These are phyloP conservation scores for Eulemur rubriventer DNA, from an alignment of 2,797 vertebrate species.

Conservation along the genomic window DNA sequence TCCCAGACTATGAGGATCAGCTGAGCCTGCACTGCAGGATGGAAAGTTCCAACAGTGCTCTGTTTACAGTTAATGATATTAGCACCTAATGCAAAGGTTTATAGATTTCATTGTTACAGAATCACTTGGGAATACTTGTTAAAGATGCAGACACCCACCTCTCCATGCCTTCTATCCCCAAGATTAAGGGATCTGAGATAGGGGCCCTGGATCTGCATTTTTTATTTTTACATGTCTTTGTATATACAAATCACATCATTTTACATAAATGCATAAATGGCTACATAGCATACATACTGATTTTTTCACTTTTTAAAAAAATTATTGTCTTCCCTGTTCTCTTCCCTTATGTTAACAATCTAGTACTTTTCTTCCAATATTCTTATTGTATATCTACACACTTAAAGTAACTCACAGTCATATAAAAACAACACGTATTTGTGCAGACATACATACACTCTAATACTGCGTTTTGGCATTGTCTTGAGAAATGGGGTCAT, in stretches of 20 bases:
- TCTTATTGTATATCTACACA: neutral
- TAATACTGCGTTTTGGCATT: neutral
- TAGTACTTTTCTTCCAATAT: neutral
- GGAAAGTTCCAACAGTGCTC: conserved; percentile 50
- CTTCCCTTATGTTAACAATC: neutral
- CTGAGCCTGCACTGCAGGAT: conserved; percentile 23
- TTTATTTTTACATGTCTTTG: neutral
- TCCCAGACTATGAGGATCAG: conserved; percentile 47
- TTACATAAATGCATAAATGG: neutral
- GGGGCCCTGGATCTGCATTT: neutral
- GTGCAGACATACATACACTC: neutral
- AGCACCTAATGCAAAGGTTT: conserved; percentile 10
- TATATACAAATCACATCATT: neutral
- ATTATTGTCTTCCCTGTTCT: neutral
- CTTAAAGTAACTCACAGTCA: neutral
- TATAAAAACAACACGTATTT: neutral
- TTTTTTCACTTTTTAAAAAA: neutral
- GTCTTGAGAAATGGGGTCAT: neutral
- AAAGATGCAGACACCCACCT: neutral
- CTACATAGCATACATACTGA: neutral
- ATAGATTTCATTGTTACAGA: neutral
- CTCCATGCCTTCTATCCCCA: neutral
- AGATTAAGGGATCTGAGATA: neutral
- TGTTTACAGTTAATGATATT: conserved; percentile 2
- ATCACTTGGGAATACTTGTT: conserved; percentile 22